Conservation (phyloP, 2,113 vertebrate genomes). For the Marcusenius ussheri region DNA sequence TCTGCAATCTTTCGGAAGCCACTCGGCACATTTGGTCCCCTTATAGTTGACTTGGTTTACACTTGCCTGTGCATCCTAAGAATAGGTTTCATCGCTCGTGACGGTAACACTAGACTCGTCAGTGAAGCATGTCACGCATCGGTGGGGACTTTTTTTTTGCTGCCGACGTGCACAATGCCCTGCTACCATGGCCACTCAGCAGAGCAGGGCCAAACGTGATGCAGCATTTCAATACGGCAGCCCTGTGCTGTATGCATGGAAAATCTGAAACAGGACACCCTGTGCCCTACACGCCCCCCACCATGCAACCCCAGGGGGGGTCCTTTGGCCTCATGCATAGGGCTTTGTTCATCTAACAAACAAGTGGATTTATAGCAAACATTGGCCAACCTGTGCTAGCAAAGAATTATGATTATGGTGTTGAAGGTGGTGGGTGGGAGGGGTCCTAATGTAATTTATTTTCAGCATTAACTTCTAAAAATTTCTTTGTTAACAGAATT, state of each 20-base stretch:
- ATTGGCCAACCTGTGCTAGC: background rate
- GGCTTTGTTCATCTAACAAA: background rate
- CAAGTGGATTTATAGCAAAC: background rate
- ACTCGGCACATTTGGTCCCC: constrained; percentile 38
- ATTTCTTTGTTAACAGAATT: background rate
- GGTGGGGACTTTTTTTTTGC: constrained; percentile 54
- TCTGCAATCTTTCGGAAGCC: constrained; percentile 44
- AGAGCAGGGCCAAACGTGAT: constrained; percentile 44
- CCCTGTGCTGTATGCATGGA: constrained; percentile 40
- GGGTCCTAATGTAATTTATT: background rate
- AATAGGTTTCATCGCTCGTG: constrained; percentile 66
- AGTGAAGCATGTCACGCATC: constrained; percentile 65
- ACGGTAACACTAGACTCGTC: constrained; percentile 67
- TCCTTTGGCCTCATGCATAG: background rate
- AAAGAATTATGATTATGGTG: background rate
- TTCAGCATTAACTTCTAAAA: background rate
- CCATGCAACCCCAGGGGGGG: background rate
- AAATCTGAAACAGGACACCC: constrained; percentile 38
- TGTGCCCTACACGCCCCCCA: background rate
- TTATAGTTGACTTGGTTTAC: constrained; percentile 48
- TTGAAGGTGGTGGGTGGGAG: background rate
- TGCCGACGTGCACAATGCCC: constrained; percentile 46
- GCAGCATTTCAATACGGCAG: constrained; percentile 26
- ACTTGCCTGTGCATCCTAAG: constrained; percentile 48
- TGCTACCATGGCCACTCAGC: constrained; percentile 34